Conservation (phyloP, 2,797 vertebrate species). For the Myripristis jacobus region DNA sequence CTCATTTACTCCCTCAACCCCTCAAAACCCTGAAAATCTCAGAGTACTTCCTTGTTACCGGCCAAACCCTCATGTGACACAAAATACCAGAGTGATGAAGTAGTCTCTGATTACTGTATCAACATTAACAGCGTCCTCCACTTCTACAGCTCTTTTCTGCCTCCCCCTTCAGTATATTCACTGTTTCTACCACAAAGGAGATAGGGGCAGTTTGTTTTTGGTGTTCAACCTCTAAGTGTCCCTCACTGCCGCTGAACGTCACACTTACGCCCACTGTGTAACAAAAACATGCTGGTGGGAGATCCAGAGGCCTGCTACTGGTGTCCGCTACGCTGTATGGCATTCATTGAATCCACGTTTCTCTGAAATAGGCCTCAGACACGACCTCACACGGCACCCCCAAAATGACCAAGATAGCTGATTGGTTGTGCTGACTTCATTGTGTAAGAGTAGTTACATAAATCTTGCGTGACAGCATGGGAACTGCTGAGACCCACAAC, state of each 20-base stretch:
- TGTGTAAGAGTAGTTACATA: slow-evolving; percentile 68
- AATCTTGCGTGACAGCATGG: slow-evolving; percentile 35
- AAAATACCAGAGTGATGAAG: slow-evolving; percentile 1
- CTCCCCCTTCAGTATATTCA: background rate
- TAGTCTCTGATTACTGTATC: slow-evolving; percentile 7
- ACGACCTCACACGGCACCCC: background rate
- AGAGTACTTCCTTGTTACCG: background rate
- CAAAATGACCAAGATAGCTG: slow-evolving; percentile 7
- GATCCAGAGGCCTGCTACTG: slow-evolving; percentile 44
- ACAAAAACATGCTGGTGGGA: slow-evolving; percentile 45
- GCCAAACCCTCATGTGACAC: background rate
- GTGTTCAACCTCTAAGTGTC: slow-evolving; percentile 48
- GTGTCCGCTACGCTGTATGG: slow-evolving; percentile 54
- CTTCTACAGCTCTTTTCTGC: background rate
- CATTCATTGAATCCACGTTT: slow-evolving; percentile 45
- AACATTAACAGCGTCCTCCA: background rate
- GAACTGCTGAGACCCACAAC: slow-evolving; percentile 26
- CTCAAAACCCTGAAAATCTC: background rate
- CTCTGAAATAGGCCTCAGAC: slow-evolving; percentile 31
- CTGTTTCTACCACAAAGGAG: slow-evolving; percentile 41
- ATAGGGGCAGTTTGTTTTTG: slow-evolving; percentile 50
- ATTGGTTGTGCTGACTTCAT: slow-evolving; percentile 21
- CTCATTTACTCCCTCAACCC: slow-evolving; percentile 6
- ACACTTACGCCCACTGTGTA: slow-evolving; percentile 23
- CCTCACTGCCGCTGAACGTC: slow-evolving; percentile 39